Evolutionary conservation across 2,888 invertebrate genomes (phyloP).

Genomic region (Chromoteleia sp.): DNA sequence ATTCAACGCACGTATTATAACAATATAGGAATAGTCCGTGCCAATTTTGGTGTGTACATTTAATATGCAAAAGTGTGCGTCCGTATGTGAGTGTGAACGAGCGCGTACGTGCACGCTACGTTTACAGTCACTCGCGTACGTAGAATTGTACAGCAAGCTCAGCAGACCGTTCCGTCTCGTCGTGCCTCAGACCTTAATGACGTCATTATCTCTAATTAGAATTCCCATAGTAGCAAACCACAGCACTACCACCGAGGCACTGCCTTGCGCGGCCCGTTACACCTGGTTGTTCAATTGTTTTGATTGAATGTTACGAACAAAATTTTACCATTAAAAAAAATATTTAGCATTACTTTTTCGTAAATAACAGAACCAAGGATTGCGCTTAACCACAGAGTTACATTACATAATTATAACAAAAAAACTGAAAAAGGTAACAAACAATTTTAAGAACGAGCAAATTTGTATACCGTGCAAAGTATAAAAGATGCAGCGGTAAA

Average conservation of each 20-base stretch:
- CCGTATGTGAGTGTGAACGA: conserved; percentile 14
- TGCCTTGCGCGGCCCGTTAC: conserved; percentile 66
- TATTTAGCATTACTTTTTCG: background rate
- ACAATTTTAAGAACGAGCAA: no score
- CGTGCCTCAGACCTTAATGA: conserved; percentile 81
- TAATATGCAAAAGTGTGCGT: conserved; percentile 28
- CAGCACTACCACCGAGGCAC: conserved; percentile 50
- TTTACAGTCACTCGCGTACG: conserved; percentile 61
- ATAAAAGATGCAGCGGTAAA: no score
- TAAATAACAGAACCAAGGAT: no score
- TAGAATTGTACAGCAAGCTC: conserved; percentile 75
- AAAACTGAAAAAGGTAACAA: no score
- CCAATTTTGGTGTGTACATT: conserved; percentile 35
- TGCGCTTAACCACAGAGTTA: no score
- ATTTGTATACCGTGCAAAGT: no score
- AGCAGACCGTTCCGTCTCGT: conserved; percentile 81
- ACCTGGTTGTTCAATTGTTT: conserved; percentile 65
- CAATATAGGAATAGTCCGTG: conserved; percentile 19
- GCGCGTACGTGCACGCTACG: conserved; percentile 25
- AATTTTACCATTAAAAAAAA: background rate
- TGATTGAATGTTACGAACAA: conserved; percentile 31
- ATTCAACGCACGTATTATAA: no score
- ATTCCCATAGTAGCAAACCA: conserved; percentile 74
- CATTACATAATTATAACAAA: no score
- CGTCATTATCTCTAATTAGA: conserved; percentile 83